Conservation (phyloP, 2,797 vertebrate species). For the Parotocinclus haroldoi region DNA sequence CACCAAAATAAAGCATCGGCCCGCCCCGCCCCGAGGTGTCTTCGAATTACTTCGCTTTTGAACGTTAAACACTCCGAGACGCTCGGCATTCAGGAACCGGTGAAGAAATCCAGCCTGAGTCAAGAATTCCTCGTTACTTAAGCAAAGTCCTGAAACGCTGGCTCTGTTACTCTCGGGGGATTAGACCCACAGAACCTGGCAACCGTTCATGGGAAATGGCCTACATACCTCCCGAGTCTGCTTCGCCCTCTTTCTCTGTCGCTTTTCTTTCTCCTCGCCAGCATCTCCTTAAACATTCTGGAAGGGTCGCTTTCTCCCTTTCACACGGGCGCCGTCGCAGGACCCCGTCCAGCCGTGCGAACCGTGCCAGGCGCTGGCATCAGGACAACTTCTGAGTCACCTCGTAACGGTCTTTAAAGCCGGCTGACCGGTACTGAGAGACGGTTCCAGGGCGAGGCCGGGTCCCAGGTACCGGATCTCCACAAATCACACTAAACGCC, state of each 20-base stretch:
- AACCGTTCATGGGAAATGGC: slow-evolving; percentile 55
- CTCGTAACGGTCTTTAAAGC: slow-evolving; percentile 35
- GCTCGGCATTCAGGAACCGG: slow-evolving; percentile 4
- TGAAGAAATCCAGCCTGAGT: slow-evolving; percentile 33
- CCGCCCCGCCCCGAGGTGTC: too few relatives aligned
- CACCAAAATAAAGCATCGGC: too few relatives aligned
- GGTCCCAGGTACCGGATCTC: neutral
- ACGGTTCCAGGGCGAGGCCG: too few relatives aligned
- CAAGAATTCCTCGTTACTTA: slow-evolving; percentile 53
- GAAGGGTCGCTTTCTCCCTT: slow-evolving; percentile 41
- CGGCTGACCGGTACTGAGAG: too few relatives aligned
- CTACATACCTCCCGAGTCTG: slow-evolving; percentile 43
- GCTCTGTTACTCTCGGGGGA: slow-evolving; percentile 53
- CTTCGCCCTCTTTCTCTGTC: slow-evolving; percentile 15
- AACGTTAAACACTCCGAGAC: neutral
- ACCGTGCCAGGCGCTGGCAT: slow-evolving; percentile 28
- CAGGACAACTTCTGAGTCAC: slow-evolving; percentile 16
- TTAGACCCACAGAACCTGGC: slow-evolving; percentile 56
- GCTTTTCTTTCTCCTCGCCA: slow-evolving; percentile 14
- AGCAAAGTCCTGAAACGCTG: slow-evolving; percentile 41
- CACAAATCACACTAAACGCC: neutral
- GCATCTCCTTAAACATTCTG: slow-evolving; percentile 29
- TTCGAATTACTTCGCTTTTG: too few relatives aligned
- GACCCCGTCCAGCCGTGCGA: slow-evolving; percentile 34
- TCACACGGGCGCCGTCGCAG: slow-evolving; percentile 40